These are phyloP conservation scores for Ctenodactylus gundi DNA, from an alignment of 2,113 vertebrate species.

Conservation along the genomic window DNA sequence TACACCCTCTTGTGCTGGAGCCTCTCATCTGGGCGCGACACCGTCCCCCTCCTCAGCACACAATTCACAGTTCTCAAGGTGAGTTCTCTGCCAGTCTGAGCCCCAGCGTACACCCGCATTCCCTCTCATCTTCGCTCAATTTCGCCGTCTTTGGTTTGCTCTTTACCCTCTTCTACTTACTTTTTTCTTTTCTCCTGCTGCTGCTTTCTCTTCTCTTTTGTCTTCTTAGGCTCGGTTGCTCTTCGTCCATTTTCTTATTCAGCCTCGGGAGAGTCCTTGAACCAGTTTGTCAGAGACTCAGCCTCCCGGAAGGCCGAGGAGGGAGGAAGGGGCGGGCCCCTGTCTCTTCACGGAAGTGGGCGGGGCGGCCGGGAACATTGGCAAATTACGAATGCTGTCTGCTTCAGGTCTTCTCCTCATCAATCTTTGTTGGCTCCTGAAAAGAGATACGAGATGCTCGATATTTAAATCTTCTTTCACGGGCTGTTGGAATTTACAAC, in stretches of 20 bases:
- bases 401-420: conserved; percentile 21
- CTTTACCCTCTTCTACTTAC: not conserved
- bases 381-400: not conserved
- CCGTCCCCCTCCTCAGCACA: too few species aligned
- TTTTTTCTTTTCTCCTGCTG: not conserved
- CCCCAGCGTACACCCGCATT: too few species aligned
- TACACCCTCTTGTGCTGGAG: not conserved
- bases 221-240: not conserved
- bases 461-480: conserved; percentile 43
- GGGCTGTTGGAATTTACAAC: conserved; percentile 53
- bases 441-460: conserved; percentile 25
- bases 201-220: not conserved
- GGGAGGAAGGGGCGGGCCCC: fast-evolving
- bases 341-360: not conserved
- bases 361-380: not conserved
- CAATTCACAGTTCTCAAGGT: not conserved
- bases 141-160: not conserved
- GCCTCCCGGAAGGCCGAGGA: not conserved
- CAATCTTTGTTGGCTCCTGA: not conserved
- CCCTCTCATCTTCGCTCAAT: not conserved
- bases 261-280: not conserved
- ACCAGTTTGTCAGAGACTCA: not conserved
- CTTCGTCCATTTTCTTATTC: not conserved
- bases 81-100: not conserved
- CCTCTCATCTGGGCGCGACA: not conserved